Evolutionary conservation across 2,113 vertebrate genomes (phyloP), one percentile per base, ranked within the genome.

Genomic region (Coptodon bakossiorum): DNA sequence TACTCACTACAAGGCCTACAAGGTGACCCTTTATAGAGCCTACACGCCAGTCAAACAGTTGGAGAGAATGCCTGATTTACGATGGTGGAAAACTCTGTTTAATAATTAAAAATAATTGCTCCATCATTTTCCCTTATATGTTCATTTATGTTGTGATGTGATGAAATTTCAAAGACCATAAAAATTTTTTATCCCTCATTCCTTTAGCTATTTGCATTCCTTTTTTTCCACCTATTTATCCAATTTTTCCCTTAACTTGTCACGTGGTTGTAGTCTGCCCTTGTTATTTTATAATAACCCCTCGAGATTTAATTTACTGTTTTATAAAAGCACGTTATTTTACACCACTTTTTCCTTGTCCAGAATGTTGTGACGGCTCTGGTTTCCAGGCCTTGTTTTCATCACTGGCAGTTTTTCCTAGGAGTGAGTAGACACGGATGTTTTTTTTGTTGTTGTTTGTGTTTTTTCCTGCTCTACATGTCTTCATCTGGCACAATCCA

Each of bases 401-500:
- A 81, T 80, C 78, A 4, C 27, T 31, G 57, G 31, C 34, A 59
- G 53, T 4, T 7, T 84, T 84, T 79, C 31, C 31, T 68, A 27
- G 31, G 6, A 84, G 53, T 27, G n/a, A 48, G 52, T 89, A 22
- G 24, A 71, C 82, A 45, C 27, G 9, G 3, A n/a, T 86, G 40
- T 0, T 24, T 12, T 22, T 48, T 54, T 66, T 48, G 1, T 24
- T 43, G 34, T 54, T 63, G 40, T 27, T 43, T 59, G 24, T 38
- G 27, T 1, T 38, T 82, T 52, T 27, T 56, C 16, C 10, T 29
- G 6, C 59, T 50, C 76, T 66, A 63, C 80, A 38, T 76, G 43
- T 92, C 86, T 94, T 92, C 81, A 90, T 91, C 84, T 88, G 68
- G 82, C 82, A 84, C 59, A 22, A 79, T 86, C 52, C 57, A 57